Percentiles rank a stretch among this genome's conserved stretches.
Conservation (phyloP, 2,797 vertebrate genomes). For the Oreonectes daqikongensis region DNA sequence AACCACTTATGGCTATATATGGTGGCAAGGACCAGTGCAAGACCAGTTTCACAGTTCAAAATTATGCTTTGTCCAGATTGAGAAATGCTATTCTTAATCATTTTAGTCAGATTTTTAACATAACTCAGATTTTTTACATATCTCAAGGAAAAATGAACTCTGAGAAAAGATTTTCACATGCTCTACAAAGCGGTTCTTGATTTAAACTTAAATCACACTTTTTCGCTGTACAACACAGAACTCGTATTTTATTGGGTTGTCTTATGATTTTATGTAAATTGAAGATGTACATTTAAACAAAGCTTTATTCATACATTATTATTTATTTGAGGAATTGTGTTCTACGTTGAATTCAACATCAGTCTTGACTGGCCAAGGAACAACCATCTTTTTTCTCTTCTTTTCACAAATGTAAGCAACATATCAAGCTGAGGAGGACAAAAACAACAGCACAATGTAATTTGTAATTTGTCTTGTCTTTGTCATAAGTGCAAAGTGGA, state of each 20-base stretch:
- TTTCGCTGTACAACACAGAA: neutral
- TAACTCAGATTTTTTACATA: neutral
- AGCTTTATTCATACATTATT: neutral
- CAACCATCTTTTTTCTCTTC: slow-evolving; percentile 4
- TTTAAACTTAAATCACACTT: neutral
- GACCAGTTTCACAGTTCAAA: slow-evolving; percentile 20
- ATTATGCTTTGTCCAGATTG: slow-evolving; percentile 18
- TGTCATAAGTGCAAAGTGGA: slow-evolving; percentile 41
- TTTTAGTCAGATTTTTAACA: neutral
- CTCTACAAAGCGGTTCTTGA: neutral
- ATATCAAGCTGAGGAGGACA: slow-evolving; percentile 20
- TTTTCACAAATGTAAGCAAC: slow-evolving; percentile 4
- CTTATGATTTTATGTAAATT: neutral
- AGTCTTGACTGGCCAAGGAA: neutral
- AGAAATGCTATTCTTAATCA: neutral
- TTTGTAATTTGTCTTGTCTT: slow-evolving; percentile 47
- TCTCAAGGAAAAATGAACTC: neutral
- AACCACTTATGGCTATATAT: slow-evolving; percentile 60
- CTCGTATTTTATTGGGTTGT: neutral
- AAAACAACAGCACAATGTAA: slow-evolving; percentile 40
- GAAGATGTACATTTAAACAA: slow-evolving; percentile 7
- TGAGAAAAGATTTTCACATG: neutral
- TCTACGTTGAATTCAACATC: neutral
- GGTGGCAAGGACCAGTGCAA: slow-evolving; percentile 43
- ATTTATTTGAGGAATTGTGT: slow-evolving; percentile 16